A percentile compares a stretch with the other conserved stretches of the same genome.
Evolutionary conservation across 2,888 invertebrate genomes (phyloP).

Genomic region (Andrena trimmerana): DNA sequence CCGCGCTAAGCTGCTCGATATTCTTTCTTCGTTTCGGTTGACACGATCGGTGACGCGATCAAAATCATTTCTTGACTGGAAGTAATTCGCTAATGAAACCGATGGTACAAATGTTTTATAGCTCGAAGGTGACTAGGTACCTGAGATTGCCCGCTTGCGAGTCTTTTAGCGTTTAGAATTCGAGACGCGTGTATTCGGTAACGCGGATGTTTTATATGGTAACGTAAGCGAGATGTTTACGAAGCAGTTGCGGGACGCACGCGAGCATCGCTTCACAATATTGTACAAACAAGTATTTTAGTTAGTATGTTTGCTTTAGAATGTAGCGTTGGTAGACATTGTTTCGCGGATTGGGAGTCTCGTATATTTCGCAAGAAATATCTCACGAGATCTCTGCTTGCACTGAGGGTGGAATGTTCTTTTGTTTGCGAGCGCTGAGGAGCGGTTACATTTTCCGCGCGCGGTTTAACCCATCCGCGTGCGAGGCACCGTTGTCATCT

Average conservation of each 20-base stretch:
- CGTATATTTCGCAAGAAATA: slow-evolving; percentile 66
- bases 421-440: neutral
- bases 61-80: neutral
- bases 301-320: neutral
- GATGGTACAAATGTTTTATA: neutral
- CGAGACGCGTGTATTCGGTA: neutral
- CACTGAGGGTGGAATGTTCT: neutral
- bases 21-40: neutral
- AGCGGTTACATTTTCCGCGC: neutral
- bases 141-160: neutral
- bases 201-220: neutral
- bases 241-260: neutral
- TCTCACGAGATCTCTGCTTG: slow-evolving; percentile 41
- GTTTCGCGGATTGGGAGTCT: slow-evolving; percentile 48
- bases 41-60: neutral
- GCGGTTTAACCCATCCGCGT: neutral
- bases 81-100: neutral
- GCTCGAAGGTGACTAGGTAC: neutral
- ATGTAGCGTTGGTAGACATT: neutral
- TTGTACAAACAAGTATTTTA: slow-evolving; percentile 11
- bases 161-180: neutral
- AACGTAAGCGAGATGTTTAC: neutral
- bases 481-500: neutral
- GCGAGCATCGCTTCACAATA: neutral
- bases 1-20: neutral